phyloP scores from a whole-genome alignment of 2,888 invertebrate species.

The Stegana nigrithorax region DNA sequence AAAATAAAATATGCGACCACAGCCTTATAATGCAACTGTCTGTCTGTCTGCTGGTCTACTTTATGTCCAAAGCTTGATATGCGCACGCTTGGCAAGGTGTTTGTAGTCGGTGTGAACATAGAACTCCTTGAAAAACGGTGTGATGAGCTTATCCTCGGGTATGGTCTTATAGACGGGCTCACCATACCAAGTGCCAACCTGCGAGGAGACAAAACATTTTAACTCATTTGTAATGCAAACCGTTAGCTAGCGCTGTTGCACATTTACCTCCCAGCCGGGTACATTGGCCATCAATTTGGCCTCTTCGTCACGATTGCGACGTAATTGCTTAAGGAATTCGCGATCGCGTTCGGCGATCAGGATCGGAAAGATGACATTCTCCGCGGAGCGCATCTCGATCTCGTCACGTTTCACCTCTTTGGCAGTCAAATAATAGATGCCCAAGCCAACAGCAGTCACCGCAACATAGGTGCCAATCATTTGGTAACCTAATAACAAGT shows the following conservation, averaged over 20 bases:
- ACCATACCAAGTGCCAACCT: slow-evolving; percentile 85
- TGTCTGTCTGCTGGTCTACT: slow-evolving; percentile 31
- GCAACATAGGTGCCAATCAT: slow-evolving; percentile 74
- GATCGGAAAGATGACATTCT: slow-evolving; percentile 81
- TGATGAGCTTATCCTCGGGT: slow-evolving; percentile 74
- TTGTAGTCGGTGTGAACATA: slow-evolving; percentile 75
- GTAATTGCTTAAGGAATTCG: slow-evolving; percentile 82
- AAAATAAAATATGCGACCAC: neutral
- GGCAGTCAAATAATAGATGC: slow-evolving; percentile 72
- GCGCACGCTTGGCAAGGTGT: slow-evolving; percentile 71
- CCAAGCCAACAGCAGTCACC: slow-evolving; percentile 72
- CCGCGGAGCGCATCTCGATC: slow-evolving; percentile 82
- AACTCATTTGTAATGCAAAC: neutral
- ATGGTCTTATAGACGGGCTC: slow-evolving; percentile 82
- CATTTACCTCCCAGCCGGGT: slow-evolving; percentile 82
- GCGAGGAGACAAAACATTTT: neutral
- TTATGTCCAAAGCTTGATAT: slow-evolving; percentile 72
- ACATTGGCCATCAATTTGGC: slow-evolving; percentile 89
- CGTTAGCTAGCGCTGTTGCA: neutral
- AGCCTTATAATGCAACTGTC: neutral
- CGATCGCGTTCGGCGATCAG: slow-evolving; percentile 87
- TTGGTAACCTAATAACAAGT: slow-evolving; percentile 71
- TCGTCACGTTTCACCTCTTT: slow-evolving; percentile 71
- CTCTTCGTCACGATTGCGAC: slow-evolving; percentile 86
- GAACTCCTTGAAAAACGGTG: slow-evolving; percentile 78